Evolutionary conservation across 2,797 vertebrate species (phyloP), one percentile per base, ranked within the genome.

Genomic region (Siniperca obscura): DNA sequence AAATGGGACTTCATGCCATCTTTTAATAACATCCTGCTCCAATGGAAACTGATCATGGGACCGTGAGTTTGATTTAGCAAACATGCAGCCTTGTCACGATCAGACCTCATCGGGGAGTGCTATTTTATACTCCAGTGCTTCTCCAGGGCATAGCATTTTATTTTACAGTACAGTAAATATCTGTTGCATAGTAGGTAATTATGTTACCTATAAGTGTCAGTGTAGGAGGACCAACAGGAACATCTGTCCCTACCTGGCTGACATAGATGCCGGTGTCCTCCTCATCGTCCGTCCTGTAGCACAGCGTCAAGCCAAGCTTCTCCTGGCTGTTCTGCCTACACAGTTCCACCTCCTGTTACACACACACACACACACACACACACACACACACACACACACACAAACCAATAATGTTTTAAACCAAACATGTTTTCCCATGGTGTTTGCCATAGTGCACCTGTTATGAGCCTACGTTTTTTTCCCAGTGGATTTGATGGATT

Each of bases 251-350:
- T 89, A 99, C 98, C 96, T 98, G 96, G 2, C 98, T 97, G 89
- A 99, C 97, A 85, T 98, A 99, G 91, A 99, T 99, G 73, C 96
- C 96, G 0, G 82, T 96, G 92, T 99, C 98, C 78, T 99, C 98
- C 83, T 99, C 98, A 7, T 99, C 97, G 61, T 99, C 98, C 0
- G 98, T 99, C 77, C 97, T 94, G 94, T 99, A 99, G 84, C 98
- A 99, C 65, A 99, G 95, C 13, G 98, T 99, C 90, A 99, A 93
- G 10, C 98, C 98, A 61, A 99, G 95, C 90, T 98, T 99, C 91
- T 99, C 98, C 85, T 97, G 97, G 92, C 95, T 98, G 95, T 95
- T 96, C 89, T 96, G 73, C 17, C 97, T 95, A 64, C 96, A 97
- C 87, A 99, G 91, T 90, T 98, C 97, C 83, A 99, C 97, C 85